phyloP scores from a whole-genome alignment of 2,113 vertebrate genomes.

The Synchiropus splendidus region DNA sequence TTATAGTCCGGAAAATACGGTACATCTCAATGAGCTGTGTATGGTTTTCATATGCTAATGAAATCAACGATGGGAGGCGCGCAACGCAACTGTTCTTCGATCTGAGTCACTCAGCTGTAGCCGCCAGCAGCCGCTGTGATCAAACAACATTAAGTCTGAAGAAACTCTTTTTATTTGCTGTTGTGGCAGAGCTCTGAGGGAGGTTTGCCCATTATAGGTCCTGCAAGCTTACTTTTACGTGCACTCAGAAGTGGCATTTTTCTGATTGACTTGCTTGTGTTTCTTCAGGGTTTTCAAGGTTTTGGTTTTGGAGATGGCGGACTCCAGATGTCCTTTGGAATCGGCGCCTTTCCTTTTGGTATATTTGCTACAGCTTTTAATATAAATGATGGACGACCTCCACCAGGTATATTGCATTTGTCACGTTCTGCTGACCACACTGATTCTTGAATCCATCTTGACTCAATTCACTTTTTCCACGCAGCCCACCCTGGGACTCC shows the following conservation, averaged over 20 bases:
- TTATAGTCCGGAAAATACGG: too few species aligned
- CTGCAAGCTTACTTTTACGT: background rate
- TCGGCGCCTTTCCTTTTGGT: constrained; percentile 96
- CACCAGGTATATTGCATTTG: constrained; percentile 75
- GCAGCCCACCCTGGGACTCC: constrained; percentile 92
- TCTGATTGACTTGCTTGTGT: too few species aligned
- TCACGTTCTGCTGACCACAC: background rate
- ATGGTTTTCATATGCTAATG: background rate
- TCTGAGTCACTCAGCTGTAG: background rate
- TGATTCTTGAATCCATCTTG: constrained; percentile 1
- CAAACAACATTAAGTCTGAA: too few species aligned
- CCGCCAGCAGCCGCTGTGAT: too few species aligned
- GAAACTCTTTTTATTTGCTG: too few species aligned
- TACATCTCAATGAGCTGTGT: background rate
- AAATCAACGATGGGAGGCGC: background rate
- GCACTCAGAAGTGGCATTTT: too few species aligned
- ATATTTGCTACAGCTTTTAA: constrained; percentile 98
- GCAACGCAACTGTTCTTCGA: background rate
- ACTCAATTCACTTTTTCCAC: constrained; percentile 4
- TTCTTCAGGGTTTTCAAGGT: constrained; percentile 87
- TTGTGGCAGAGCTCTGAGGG: too few species aligned
- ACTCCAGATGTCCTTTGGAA: constrained; percentile 98
- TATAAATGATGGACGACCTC: constrained; percentile 92
- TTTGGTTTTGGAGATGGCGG: constrained; percentile 97
- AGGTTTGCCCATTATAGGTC: too few species aligned